phyloP scores from a whole-genome alignment of 2,113 vertebrate species.

The Channa argus region DNA sequence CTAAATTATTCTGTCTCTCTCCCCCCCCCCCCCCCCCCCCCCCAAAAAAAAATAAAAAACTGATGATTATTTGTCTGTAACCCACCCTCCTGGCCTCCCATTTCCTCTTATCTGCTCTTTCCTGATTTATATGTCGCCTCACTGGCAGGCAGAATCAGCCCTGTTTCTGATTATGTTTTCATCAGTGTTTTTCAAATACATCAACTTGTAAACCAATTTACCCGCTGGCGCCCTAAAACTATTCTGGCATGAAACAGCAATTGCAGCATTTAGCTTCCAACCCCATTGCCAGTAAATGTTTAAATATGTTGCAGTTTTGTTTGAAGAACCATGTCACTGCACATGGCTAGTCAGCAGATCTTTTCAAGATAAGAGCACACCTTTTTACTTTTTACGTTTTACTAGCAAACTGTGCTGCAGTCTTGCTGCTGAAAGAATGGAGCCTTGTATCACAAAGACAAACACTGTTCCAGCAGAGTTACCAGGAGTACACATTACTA shows the following conservation, averaged over 20 bases:
- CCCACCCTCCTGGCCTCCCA: conserved; percentile 34
- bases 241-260: conserved; percentile 79
- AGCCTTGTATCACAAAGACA: conserved; percentile 20
- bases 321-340: conserved; percentile 70
- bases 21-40: no score
- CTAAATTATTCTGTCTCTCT: conserved; percentile 58
- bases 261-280: conserved; percentile 68
- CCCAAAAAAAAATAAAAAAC: conserved; percentile 15
- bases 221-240: conserved; percentile 80
- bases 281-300: conserved; percentile 78
- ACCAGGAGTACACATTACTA: background rate
- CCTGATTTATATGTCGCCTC: conserved; percentile 64
- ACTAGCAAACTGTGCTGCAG: conserved; percentile 15
- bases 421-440: conserved; percentile 32
- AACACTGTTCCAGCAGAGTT: background rate
- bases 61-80: conserved; percentile 60
- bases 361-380: conserved; percentile 69
- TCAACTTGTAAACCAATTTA: conserved; percentile 82
- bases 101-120: conserved; percentile 52
- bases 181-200: conserved; percentile 77
- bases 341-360: conserved; percentile 74
- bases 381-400: conserved; percentile 52
- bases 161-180: conserved; percentile 79
- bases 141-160: conserved; percentile 53
- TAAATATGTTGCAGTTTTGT: conserved; percentile 79